Conservation (phyloP, 2,888 invertebrate genomes). For the Hedya salicella region DNA sequence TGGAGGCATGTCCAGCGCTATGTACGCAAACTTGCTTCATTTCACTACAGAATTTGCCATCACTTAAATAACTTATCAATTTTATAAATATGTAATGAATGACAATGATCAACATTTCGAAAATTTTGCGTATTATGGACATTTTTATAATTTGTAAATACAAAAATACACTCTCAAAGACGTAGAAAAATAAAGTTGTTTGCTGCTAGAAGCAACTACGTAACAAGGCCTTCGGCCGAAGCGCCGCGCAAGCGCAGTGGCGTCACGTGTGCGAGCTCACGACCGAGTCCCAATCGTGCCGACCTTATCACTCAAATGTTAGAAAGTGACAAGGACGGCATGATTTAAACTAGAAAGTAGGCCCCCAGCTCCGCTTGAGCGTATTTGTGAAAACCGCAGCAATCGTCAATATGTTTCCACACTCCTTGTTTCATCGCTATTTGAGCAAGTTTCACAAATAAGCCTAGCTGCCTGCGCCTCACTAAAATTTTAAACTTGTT, state of each 20-base stretch:
- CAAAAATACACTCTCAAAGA: conserved; percentile 66
- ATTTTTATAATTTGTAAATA: conserved; percentile 51
- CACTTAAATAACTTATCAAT: neutral
- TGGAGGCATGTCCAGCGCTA: neutral
- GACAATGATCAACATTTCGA: conserved; percentile 20
- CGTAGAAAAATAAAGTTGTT: conserved; percentile 62
- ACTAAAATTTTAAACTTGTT: conserved; percentile 11
- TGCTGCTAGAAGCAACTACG: conserved; percentile 47
- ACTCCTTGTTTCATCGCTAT: neutral
- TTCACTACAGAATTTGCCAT: conserved; percentile 4
- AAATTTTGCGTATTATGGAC: conserved; percentile 12
- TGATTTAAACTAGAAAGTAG: neutral
- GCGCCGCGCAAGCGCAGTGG: neutral
- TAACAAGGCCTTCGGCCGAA: conserved; percentile 11
- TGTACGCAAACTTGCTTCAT: neutral
- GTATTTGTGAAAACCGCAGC: neutral
- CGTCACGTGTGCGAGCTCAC: neutral
- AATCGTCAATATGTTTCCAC: neutral
- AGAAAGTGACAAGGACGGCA: neutral
- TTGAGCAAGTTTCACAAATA: neutral
- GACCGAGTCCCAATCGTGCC: neutral
- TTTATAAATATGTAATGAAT: neutral
- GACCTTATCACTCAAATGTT: neutral
- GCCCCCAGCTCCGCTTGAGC: neutral
- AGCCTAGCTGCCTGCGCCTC: neutral